Evolutionary conservation across 2,113 vertebrate genomes (phyloP).

Genomic region (Bostrychus sinensis): DNA sequence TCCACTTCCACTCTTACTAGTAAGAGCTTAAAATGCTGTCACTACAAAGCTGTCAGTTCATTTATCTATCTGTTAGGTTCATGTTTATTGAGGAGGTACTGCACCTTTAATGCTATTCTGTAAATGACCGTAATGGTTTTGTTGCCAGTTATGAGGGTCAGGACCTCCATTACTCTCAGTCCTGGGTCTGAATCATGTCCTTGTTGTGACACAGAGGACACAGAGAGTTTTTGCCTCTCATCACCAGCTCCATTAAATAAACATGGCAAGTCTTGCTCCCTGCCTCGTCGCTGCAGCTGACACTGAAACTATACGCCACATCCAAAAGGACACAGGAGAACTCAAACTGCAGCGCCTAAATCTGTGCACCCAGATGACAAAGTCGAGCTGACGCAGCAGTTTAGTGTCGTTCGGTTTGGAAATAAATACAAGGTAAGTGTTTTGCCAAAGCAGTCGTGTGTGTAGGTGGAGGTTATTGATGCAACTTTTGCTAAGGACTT

Average conservation of each 20-base stretch:
- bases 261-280: conserved; percentile 23
- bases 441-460: conserved; percentile 1
- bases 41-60: too few relatives aligned
- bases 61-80: too few relatives aligned
- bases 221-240: conserved; percentile 19
- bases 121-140: too few relatives aligned
- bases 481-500: background rate
- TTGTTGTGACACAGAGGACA: conserved; percentile 29
- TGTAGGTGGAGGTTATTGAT: background rate
- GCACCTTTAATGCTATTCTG: too few relatives aligned
- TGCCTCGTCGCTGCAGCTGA: conserved; percentile 21
- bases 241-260: conserved; percentile 44
- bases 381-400: conserved; percentile 32
- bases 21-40: too few relatives aligned
- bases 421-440: conserved; percentile 16
- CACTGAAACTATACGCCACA: conserved; percentile 17
- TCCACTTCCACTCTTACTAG: too few relatives aligned
- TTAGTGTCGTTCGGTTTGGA: conserved; percentile 20
- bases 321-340: conserved; percentile 35
- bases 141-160: too few relatives aligned
- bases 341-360: conserved; percentile 27
- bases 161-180: background rate
- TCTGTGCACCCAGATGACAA: conserved; percentile 23
- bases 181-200: conserved; percentile 1
- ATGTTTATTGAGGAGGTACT: background rate